Evolutionary conservation across 2,888 invertebrate species (phyloP).

Genomic region (Thalpophila matura): DNA sequence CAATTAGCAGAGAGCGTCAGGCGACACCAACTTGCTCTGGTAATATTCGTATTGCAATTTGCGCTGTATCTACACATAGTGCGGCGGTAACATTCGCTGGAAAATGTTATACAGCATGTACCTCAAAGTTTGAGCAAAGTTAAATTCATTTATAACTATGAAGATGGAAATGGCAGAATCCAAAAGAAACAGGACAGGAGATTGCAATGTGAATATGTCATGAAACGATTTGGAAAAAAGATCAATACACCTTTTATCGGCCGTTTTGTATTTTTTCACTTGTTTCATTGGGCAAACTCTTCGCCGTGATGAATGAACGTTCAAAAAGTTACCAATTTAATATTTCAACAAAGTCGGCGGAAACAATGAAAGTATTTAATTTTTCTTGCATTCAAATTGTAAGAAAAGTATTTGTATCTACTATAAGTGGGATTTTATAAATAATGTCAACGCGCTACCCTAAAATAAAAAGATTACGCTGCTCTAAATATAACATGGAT

Average conservation of each 20-base stretch:
- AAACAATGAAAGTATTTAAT: constrained; percentile 47
- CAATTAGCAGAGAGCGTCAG: constrained; percentile 44
- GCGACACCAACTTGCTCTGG: constrained; percentile 23
- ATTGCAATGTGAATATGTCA: constrained; percentile 36
- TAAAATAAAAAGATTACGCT: not conserved
- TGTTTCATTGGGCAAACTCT: constrained; percentile 59
- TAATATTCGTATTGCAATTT: constrained; percentile 52
- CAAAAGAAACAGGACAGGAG: constrained; percentile 33
- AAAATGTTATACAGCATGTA: constrained; percentile 38
- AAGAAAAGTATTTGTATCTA: constrained; percentile 7
- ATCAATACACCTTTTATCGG: constrained; percentile 43
- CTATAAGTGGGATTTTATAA: not conserved
- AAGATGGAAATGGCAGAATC: constrained; percentile 21
- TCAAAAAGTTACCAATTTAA: constrained; percentile 49
- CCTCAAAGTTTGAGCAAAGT: constrained; percentile 16
- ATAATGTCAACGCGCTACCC: too few species aligned
- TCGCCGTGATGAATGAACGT: constrained; percentile 56
- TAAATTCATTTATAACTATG: constrained; percentile 25
- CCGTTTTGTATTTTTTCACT: constrained; percentile 58
- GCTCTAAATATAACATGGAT: constrained; percentile 5
- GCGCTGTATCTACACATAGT: constrained; percentile 27
- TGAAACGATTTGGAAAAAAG: constrained; percentile 33
- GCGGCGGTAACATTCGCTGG: constrained; percentile 33
- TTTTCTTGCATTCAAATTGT: constrained; percentile 33
- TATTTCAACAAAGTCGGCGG: constrained; percentile 36